phyloP scores from a whole-genome alignment of 2,888 invertebrate genomes.

The Drosophila borborema region DNA sequence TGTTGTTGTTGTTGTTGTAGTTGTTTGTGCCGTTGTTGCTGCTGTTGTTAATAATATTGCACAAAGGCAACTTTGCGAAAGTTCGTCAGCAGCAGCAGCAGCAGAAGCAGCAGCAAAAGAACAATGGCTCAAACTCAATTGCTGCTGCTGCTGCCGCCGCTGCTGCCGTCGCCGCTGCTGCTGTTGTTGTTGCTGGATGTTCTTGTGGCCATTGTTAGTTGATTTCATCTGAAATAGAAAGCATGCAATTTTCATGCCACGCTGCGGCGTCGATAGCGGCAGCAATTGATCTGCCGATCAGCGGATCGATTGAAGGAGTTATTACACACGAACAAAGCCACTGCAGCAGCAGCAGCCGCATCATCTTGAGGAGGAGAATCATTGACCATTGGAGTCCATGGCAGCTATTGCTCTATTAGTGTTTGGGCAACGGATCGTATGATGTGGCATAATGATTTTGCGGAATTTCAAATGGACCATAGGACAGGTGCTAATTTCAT shows the following conservation, averaged over 20 bases:
- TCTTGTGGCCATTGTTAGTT: slow-evolving; percentile 77
- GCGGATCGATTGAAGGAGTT: slow-evolving; percentile 80
- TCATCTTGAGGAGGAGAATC: slow-evolving; percentile 21
- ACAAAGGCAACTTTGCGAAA: slow-evolving; percentile 77
- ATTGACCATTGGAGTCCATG: slow-evolving; percentile 49
- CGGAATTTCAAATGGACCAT: slow-evolving; percentile 81
- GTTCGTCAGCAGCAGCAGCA: slow-evolving; percentile 69
- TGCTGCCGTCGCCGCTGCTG: slow-evolving; percentile 31
- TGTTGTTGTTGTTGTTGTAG: slow-evolving; percentile 30
- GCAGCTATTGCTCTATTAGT: slow-evolving; percentile 78
- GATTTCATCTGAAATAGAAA: slow-evolving; percentile 81
- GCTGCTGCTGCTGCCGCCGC: slow-evolving; percentile 15
- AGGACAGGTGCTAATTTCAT: slow-evolving; percentile 83
- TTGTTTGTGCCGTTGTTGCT: slow-evolving; percentile 43
- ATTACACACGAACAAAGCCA: slow-evolving; percentile 76
- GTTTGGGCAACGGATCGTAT: slow-evolving; percentile 64
- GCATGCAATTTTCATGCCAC: slow-evolving; percentile 80
- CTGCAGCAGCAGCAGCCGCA: slow-evolving; percentile 14
- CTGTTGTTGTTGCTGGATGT: slow-evolving; percentile 44
- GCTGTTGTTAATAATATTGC: slow-evolving; percentile 76
- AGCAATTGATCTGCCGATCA: slow-evolving; percentile 76
- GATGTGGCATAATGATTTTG: slow-evolving; percentile 81
- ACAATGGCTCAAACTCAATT: slow-evolving; percentile 75
- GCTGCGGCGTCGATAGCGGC: slow-evolving; percentile 76
- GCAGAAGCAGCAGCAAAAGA: slow-evolving; percentile 53